A percentile compares a stretch with the other conserved stretches of the same genome.
phyloP scores from a whole-genome alignment of 2,113 vertebrate genomes.

The Cavia porcellus region DNA sequence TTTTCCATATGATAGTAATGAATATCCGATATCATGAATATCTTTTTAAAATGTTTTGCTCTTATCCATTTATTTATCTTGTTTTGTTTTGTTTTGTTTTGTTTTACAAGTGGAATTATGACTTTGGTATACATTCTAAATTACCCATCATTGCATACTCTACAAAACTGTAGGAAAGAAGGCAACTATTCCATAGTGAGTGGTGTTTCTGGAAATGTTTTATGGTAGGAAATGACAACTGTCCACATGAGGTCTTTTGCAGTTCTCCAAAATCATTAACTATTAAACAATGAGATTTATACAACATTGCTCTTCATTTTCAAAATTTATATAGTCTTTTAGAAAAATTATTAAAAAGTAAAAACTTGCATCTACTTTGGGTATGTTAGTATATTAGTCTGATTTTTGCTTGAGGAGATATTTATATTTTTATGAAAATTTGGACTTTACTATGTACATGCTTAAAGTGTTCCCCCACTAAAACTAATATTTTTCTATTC shows the following conservation, averaged over 20 bases:
- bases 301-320: not conserved
- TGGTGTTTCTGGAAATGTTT: not conserved
- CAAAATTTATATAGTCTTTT: not conserved
- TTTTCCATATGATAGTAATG: conserved; percentile 30
- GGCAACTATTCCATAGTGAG: rapidly evolving
- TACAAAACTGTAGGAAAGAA: not conserved
- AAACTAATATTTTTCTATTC: conserved; percentile 71
- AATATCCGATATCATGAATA: not conserved
- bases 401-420: conserved; percentile 15
- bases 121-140: not conserved
- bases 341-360: conserved; percentile 5
- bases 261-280: not conserved
- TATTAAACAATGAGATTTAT: not conserved
- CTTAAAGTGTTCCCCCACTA: not conserved
- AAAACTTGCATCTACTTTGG: not conserved
- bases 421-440: conserved; percentile 45
- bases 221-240: not conserved
- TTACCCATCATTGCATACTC: not conserved
- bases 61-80: not conserved
- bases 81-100: too few species aligned
- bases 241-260: not conserved
- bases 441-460: not conserved
- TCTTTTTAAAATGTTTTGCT: not conserved
- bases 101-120: not conserved
- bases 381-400: not conserved